phyloP scores from a whole-genome alignment of 2,888 invertebrate genomes.

The Eustalomyia histrio region DNA sequence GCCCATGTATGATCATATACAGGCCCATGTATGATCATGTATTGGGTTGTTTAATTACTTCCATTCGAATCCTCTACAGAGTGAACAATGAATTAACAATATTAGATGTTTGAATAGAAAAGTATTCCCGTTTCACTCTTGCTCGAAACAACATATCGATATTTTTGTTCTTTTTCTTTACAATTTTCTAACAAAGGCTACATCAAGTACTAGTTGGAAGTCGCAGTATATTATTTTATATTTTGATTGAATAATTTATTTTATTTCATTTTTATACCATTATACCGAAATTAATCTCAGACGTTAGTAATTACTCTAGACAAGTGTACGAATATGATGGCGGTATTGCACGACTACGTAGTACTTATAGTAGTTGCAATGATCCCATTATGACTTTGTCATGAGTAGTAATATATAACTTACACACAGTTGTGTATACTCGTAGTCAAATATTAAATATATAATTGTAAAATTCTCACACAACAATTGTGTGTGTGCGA shows the following conservation, averaged over 20 bases:
- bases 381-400: slow-evolving; percentile 25
- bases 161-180: too few relatives aligned
- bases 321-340: slow-evolving; percentile 9
- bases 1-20: too few relatives aligned
- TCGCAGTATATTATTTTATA: not conserved
- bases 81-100: too few relatives aligned
- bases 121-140: too few relatives aligned
- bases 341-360: slow-evolving; percentile 1
- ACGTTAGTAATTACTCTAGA: slow-evolving; percentile 26
- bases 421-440: not conserved
- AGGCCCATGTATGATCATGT: too few relatives aligned
- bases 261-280: slow-evolving; percentile 16
- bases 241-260: slow-evolving; percentile 22
- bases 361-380: not conserved
- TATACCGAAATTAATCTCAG: slow-evolving; percentile 36
- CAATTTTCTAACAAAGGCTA: too few relatives aligned
- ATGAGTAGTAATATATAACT: not conserved
- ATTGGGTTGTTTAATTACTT: too few relatives aligned
- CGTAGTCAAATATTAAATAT: slow-evolving; percentile 1
- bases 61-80: too few relatives aligned
- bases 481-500: not conserved
- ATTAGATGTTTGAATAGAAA: too few relatives aligned
- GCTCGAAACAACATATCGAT: too few relatives aligned
- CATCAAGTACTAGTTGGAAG: not conserved
- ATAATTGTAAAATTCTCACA: not conserved